Percentiles rank a stretch among this genome's conserved stretches.
Evolutionary conservation across 2,888 invertebrate species (phyloP).

Genomic region (Dione juno): DNA sequence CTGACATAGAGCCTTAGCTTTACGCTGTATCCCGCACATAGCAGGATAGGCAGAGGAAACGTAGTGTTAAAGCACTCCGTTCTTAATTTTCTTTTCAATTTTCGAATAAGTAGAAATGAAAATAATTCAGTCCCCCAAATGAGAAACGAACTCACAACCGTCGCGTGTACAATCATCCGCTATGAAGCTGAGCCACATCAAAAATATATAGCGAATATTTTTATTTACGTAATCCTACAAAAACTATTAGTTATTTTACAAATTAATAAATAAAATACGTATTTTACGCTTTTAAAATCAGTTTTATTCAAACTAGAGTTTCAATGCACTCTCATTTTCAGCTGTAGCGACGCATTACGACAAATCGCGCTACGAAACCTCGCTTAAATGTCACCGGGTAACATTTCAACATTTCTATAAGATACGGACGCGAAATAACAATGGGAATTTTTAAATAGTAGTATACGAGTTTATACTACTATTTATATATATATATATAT

Average conservation of each 20-base stretch:
- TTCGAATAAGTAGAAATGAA: no score
- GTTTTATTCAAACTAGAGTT: constrained; percentile 22
- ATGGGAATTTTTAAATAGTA: not conserved
- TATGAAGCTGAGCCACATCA: no score
- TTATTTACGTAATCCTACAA: not conserved
- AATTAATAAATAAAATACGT: not conserved
- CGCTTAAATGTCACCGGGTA: constrained; percentile 26
- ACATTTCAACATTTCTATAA: constrained; percentile 27
- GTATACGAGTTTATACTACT: no score
- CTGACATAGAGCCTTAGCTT: no score
- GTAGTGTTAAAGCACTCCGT: no score
- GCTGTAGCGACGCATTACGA: constrained; percentile 34
- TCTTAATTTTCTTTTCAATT: no score
- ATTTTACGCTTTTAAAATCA: not conserved
- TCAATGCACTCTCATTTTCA: constrained; percentile 31
- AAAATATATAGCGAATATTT: no score
- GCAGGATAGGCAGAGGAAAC: no score
- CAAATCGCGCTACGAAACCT: constrained; percentile 28
- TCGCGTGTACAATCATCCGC: no score
- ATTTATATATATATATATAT: not conserved
- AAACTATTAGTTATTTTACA: not conserved
- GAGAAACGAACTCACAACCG: no score
- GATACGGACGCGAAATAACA: constrained; percentile 6
- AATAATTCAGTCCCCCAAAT: no score
- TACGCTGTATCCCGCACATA: no score